These are phyloP conservation scores for Mirounga angustirostris DNA, from an alignment of 2,113 vertebrate genomes.

Conservation along the genomic window DNA sequence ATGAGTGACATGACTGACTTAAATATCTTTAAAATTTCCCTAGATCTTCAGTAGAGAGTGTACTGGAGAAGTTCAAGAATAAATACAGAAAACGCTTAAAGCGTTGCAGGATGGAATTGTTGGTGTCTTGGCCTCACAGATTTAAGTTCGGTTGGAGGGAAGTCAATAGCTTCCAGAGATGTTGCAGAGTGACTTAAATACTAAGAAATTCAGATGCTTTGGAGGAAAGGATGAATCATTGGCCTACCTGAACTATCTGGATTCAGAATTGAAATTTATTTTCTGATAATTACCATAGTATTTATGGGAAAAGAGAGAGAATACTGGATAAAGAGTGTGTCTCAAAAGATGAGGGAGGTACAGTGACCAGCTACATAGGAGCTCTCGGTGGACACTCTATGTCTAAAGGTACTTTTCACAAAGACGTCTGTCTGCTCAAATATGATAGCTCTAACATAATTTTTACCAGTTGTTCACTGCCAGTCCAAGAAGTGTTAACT, in stretches of 20 bases:
- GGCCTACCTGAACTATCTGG: background rate
- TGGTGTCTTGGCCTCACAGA: background rate
- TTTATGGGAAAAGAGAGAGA: background rate
- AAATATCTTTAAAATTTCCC: slow-evolving; percentile 43
- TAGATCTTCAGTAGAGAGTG: background rate
- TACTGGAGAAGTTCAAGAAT: background rate
- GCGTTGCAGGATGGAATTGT: background rate
- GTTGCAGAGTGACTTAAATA: background rate
- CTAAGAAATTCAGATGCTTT: background rate
- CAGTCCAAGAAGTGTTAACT: background rate
- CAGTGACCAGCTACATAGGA: background rate
- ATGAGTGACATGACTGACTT: background rate
- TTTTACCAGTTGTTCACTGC: background rate
- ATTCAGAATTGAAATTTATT: background rate
- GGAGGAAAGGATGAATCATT: background rate
- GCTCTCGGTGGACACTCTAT: background rate
- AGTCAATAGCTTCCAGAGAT: background rate
- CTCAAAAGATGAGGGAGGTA: background rate
- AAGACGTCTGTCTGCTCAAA: background rate
- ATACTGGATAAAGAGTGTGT: background rate
- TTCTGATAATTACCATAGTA: background rate
- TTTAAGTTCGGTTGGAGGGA: background rate
- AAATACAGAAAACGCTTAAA: background rate
- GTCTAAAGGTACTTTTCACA: background rate
- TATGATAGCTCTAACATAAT: background rate